phyloP scores from a whole-genome alignment of 2,797 vertebrate species.

The Tapera naevia region DNA sequence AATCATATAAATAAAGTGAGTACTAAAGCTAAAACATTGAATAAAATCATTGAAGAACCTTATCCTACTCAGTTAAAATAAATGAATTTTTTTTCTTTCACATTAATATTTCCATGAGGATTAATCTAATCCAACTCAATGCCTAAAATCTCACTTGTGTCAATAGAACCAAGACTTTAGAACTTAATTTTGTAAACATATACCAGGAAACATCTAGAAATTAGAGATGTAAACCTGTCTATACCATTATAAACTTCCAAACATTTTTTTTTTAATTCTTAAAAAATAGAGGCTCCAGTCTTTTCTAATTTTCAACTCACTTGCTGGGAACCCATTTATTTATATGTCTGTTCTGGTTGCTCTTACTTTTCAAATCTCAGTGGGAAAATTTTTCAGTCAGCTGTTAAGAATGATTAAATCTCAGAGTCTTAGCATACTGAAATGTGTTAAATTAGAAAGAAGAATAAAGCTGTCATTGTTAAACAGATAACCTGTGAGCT shows the following conservation, averaged over 20 bases:
- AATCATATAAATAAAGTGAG: background rate
- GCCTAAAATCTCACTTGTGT: background rate
- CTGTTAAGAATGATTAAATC: slow-evolving; percentile 48
- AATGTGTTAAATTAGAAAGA: slow-evolving; percentile 53
- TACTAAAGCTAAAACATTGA: background rate
- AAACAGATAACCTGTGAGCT: slow-evolving; percentile 61
- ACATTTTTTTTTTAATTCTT: background rate
- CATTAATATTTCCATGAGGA: background rate
- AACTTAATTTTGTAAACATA: background rate
- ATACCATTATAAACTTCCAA: background rate
- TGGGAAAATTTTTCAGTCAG: background rate
- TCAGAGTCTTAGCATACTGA: background rate
- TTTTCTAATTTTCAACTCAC: background rate
- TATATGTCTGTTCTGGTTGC: background rate
- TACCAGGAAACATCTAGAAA: background rate
- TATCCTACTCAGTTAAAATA: background rate
- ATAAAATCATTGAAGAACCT: background rate
- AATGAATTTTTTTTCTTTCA: background rate
- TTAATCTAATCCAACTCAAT: background rate
- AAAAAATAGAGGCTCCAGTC: background rate
- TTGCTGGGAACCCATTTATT: background rate
- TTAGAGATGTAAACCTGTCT: background rate
- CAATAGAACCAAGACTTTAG: background rate
- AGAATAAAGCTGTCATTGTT: slow-evolving; percentile 35
- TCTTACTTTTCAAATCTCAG: slow-evolving; percentile 18